Base-by-base conservation (phyloP, 2,113 vertebrate genomes). In the Felis chaus region DNA sequence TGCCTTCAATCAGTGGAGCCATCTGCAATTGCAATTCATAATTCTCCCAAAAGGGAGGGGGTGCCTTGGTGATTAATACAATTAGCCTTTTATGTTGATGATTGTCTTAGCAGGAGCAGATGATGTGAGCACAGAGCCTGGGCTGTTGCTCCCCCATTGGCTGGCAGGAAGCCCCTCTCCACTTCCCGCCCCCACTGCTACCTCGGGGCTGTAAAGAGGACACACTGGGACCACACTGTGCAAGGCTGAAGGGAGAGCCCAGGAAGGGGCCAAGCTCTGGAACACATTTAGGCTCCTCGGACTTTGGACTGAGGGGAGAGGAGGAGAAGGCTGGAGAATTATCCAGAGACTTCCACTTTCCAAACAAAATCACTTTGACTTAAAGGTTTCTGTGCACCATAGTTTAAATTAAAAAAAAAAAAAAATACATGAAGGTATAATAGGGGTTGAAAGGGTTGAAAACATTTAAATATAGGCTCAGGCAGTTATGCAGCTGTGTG, bases 11-110 rank as follows among this genome's bases (percentile, higher is more conserved):
- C 98, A 98, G 97, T 18, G 0, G 55, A 95, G 94, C 98, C 98
- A 98, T 98, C 98, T 98, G 97, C 97, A 97, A 97, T 90, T 81
- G 97, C 97, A 97, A 98, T 98, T 98, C 98, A 98, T 98, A 98
- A 98, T 96, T 98, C 97, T 97, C 88, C 93, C 7, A 0, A 79
- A 94, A 95, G 91, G 97, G 97, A 95, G 96, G 90, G 84, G 97
- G 88, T 92, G 97, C 97, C 97, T 91, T 93, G 95, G 97, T 98
- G 98, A 98, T 98, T 98, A 98, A 98, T 98, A 98, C 97, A 98
- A 98, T 98, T 98, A 98, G 98, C 96, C 95, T 98, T 98, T 98
- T 96, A 96, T 97, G 97, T 91, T 93, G 97, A 97, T 98, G 97
- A 98, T 98, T 97, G 97, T 97, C 97, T 97, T 98, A 98, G 97